Evolutionary conservation across 2,797 vertebrate species (phyloP), one percentile per base, ranked within the genome.

Genomic region (Lates japonicus): DNA sequence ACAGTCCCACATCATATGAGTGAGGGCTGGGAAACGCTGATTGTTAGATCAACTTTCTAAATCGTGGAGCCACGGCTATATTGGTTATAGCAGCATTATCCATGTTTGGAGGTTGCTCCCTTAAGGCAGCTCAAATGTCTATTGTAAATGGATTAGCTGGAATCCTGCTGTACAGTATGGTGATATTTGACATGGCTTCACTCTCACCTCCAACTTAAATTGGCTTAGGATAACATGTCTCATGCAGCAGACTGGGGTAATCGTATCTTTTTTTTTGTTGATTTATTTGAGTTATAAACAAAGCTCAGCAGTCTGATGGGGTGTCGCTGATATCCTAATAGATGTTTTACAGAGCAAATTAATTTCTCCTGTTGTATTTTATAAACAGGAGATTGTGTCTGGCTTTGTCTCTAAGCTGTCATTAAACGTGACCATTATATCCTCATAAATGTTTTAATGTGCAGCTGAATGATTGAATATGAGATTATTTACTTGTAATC

Each of bases 11-110:
- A 52, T 75, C 57, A 20, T 82, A 60, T 31, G 69, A 82, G 64
- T 5, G 61, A 78, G 54, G 73, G 76, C 88, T 74, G 79, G 39
- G 68, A 73, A 59, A 29, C 25, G n/a, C 76, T 75, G 89, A 91
- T 88, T 90, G 82, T 91, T 83, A 86, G 81, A 88, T 87, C 78
- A 63, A 13, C 87, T 81, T 69, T 89, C 86, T 84, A 86, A 92
- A 87, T 88, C 29, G 3, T 33, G 7, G 11, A 65, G 51, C 61
- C n/a, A n/a, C 13, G 29, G 37, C 83, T 81, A 35, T n/a, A 20
- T 79, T 65, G 62, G 71, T 70, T 69, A 19, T 7, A 14, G 39
- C 6, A 5, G 73, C 35, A 59, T 87, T 82, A 83, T 87, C 81
- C 74, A 4, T 82, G 76, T 90, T 90, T 71, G 31, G 68, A 65